Evolutionary conservation across 2,888 invertebrate species (phyloP), one percentile per base, ranked within the genome.

Genomic region (Drosophila paranaensis): DNA sequence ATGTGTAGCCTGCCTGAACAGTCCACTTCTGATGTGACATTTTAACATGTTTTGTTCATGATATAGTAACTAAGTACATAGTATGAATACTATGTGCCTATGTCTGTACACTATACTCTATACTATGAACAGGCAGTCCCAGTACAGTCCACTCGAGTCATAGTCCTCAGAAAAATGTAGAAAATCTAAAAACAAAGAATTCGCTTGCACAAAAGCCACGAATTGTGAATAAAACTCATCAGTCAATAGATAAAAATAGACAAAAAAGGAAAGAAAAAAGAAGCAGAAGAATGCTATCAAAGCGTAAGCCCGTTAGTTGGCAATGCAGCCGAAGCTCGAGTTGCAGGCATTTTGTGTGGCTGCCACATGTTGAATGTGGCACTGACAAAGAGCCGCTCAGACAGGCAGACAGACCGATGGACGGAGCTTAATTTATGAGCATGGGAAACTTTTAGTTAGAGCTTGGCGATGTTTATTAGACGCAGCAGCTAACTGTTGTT

Each of bases 401-500:
- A 13, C 16, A 16, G 16, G 8, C 1, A 16, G 39, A 40, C 16
- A 11, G 48, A 13, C 16, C 16, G 16, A 13, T 6, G 16, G 39
- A 40, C 16, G 9, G 48, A 30, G n/a, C 35, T 45, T 20, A 48
- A 62, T 58, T 64, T 43, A 61, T 58, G 77, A 53, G 60, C 77
- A 56, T 58, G 67, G 60, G 50, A 51, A 71, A 77, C 71, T 79
- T 73, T 64, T 60, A 68, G 60, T 64, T 46, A 11, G 54, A 42
- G 30, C 71, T 63, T 33, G 62, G 43, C 48, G 27, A 9, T 45
- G n/a, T 55, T 68, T 56, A 50, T 69, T 37, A 40, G 53, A 50
- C 46, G 60, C 37, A 33, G 13, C 60, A n/a, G 37, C 45, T 64
- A 69, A 73, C 74, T 57, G 74, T 69, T 56, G 57, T 53, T 68